phyloP scores from a whole-genome alignment of 2,797 vertebrate species.

The Phoeniculus purpureus region DNA sequence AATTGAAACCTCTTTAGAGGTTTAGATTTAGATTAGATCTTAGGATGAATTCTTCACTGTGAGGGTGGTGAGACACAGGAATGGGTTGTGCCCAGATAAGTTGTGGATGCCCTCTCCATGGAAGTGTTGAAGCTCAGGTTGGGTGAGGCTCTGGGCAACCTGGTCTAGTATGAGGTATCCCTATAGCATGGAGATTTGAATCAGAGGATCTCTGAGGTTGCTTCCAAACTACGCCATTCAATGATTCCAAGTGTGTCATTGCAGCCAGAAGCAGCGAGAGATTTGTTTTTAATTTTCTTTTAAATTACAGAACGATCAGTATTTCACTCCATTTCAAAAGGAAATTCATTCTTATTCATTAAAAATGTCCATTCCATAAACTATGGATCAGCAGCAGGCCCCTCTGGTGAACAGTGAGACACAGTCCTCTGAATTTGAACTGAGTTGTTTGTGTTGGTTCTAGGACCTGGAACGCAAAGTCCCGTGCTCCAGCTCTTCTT shows the following conservation, averaged over 20 bases:
- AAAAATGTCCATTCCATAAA: conserved; percentile 76
- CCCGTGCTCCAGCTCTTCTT: conserved; percentile 34
- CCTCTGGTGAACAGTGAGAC: conserved; percentile 68
- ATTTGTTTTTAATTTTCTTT: not conserved
- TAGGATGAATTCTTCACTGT: too few species aligned
- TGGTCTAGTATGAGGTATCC: too few species aligned
- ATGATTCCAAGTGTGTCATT: not conserved
- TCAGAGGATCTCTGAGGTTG: too few species aligned
- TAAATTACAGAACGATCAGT: conserved; percentile 52
- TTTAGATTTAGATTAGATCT: too few species aligned
- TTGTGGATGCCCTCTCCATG: too few species aligned
- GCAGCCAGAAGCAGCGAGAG: not conserved
- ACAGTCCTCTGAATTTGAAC: conserved; percentile 60
- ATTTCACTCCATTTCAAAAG: conserved; percentile 68
- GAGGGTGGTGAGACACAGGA: too few species aligned
- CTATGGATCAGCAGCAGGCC: conserved; percentile 74
- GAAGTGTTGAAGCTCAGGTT: too few species aligned
- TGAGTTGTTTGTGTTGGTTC: conserved; percentile 77
- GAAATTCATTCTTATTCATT: conserved; percentile 68
- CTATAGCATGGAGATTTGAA: too few species aligned
- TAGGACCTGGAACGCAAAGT: conserved; percentile 66
- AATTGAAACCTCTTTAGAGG: too few species aligned
- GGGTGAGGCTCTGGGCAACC: too few species aligned
- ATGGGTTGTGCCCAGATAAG: too few species aligned
- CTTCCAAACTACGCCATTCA: too few species aligned